Evolutionary conservation across 2,888 invertebrate species (phyloP), one percentile per base, ranked within the genome.

Genomic region (Ctena decussata): DNA sequence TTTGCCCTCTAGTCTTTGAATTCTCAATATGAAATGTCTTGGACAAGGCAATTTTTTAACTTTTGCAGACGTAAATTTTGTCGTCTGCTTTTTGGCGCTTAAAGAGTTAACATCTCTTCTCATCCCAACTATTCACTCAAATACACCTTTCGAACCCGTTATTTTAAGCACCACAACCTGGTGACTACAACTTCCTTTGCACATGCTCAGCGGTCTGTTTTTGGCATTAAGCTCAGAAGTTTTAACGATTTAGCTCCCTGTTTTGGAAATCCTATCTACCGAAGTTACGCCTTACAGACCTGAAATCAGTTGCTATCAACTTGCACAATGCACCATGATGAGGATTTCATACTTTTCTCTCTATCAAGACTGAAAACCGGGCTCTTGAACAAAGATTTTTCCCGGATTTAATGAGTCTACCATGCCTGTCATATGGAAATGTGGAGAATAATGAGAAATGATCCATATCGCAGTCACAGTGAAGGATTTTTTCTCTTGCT

Each of bases 381-480:
- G 35, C 32, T 65, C 65, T 65, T 65, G 65, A 65, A 65, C 65
- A 65, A 65, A 65, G 65, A 65, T 65, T 65, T 65, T 65, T 65
- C 65, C 65, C 21, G 0, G 21, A 65, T 35, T 65, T 65, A 35
- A 65, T 65, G 65, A 65, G 5, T 65, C 12, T n/a, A 65, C 65
- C 65, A 65, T 21, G 0, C 11, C 65, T 35, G 65, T 65, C 65
- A 65, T 65, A 65, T 65, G 65, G 65, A 65, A 65, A 65, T 65
- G 21, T 65, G 2, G 65, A 21, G 12, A 65, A 65, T 65, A 21
- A 32, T 65, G 35, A 21, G 65, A 65, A 65, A 65, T 65, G 65
- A 35, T 65, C 35, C 35, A 35, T 65, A 65, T 32, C 65, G 8
- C 18, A 65, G 65, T 65, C 65, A 65, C 65, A 65, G 35, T 35